Conservation (phyloP, 2,113 vertebrate genomes). For the Mobula hypostoma region DNA sequence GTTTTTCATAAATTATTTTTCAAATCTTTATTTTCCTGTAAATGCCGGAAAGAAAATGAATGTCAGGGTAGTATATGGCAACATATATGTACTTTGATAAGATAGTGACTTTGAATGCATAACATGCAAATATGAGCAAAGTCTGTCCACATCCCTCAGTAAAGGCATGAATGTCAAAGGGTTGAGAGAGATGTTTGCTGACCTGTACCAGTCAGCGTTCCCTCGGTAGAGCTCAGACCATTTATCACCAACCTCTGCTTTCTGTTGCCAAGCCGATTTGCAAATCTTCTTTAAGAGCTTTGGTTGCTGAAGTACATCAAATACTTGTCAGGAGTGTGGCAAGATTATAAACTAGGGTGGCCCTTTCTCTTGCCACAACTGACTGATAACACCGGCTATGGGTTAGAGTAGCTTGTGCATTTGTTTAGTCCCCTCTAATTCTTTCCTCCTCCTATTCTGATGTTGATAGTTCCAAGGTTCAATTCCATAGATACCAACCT, state of each 20-base stretch:
- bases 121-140: not conserved
- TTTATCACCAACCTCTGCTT: not conserved
- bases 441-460: too few relatives aligned
- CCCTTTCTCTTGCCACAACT: not conserved
- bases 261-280: not conserved
- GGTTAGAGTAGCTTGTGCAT: not conserved
- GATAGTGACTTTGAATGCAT: too few relatives aligned
- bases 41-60: too few relatives aligned
- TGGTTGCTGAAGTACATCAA: not conserved
- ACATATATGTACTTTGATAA: too few relatives aligned
- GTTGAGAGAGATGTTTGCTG: not conserved
- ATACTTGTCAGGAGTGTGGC: not conserved
- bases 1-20: too few relatives aligned
- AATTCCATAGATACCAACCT: too few relatives aligned
- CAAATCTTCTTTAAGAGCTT: constrained; percentile 21
- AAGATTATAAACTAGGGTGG: not conserved
- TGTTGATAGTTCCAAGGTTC: too few relatives aligned
- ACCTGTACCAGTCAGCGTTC: not conserved
- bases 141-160: not conserved
- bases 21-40: too few relatives aligned
- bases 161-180: not conserved
- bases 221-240: not conserved
- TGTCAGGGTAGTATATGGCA: too few relatives aligned
- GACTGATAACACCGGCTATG: not conserved
- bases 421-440: too few relatives aligned